Percentiles rank a stretch among this genome's conserved stretches.
These are phyloP conservation scores for Myotis vivesi DNA, from an alignment of 2,797 vertebrate species.

Conservation along the genomic window DNA sequence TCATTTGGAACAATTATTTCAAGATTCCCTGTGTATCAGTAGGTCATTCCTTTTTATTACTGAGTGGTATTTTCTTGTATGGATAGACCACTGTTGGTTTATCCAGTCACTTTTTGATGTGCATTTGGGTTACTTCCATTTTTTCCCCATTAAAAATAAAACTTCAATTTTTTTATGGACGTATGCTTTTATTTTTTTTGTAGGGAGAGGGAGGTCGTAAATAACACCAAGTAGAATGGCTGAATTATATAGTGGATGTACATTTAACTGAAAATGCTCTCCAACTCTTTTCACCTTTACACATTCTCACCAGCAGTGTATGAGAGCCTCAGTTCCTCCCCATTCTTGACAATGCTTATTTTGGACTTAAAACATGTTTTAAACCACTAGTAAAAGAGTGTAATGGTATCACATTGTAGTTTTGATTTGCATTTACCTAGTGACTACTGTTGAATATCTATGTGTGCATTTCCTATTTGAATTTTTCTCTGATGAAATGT, in stretches of 20 bases:
- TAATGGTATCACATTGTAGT: neutral
- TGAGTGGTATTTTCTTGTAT: neutral
- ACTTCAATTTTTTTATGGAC: neutral
- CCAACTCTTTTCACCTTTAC: neutral
- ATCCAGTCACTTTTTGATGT: neutral
- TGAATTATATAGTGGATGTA: neutral
- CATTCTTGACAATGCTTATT: neutral
- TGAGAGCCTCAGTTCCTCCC: neutral
- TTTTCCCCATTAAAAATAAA: neutral
- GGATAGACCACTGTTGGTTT: neutral
- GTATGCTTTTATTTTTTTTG: neutral
- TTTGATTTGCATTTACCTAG: neutral
- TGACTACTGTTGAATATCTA: neutral
- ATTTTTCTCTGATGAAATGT: slow-evolving; percentile 16
- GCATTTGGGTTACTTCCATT: neutral
- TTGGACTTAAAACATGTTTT: neutral
- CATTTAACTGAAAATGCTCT: neutral
- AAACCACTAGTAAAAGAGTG: neutral
- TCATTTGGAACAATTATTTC: neutral
- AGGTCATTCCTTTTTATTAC: neutral
- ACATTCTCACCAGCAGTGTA: neutral
- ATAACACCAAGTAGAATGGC: neutral
- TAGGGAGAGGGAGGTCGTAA: neutral
- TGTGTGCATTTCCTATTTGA: neutral
- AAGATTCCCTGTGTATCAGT: neutral